phyloP scores from a whole-genome alignment of 2,113 vertebrate species.

The Paraplagusia blochii region DNA sequence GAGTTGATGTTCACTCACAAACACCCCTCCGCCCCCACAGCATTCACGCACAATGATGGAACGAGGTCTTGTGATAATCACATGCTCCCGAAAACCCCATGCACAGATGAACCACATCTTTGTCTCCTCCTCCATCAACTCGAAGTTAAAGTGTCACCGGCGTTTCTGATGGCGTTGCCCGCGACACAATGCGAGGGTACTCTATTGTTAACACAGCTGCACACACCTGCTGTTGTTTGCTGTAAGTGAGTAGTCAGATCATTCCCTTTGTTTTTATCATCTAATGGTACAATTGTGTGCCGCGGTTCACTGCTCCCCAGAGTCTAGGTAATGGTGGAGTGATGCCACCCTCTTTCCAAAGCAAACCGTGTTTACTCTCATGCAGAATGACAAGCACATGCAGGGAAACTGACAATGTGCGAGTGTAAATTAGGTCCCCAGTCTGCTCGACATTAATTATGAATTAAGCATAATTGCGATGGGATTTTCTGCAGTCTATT shows the following conservation, averaged over 20 bases:
- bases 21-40: constrained; percentile 6
- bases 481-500: constrained; percentile 74
- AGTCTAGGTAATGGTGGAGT: constrained; percentile 62
- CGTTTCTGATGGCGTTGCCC: constrained; percentile 27
- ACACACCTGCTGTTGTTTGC: constrained; percentile 52
- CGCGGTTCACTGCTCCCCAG: constrained; percentile 64
- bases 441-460: constrained; percentile 77
- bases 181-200: constrained; percentile 23
- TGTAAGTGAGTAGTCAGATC: constrained; percentile 36
- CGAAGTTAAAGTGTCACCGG: constrained; percentile 28
- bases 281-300: constrained; percentile 57
- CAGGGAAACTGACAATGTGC: constrained; percentile 72
- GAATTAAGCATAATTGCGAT: constrained; percentile 75
- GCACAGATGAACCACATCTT: constrained; percentile 36
- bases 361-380: constrained; percentile 70
- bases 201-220: constrained; percentile 40
- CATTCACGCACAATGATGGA: constrained; percentile 19
- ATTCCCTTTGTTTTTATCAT: constrained; percentile 63
- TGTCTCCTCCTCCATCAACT: constrained; percentile 28
- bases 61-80: constrained; percentile 49
- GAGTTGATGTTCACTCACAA: constrained; percentile 13
- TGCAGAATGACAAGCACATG: constrained; percentile 74
- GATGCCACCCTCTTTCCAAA: constrained; percentile 64
- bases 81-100: constrained; percentile 25
- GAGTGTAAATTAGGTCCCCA: constrained; percentile 79